A percentile compares a stretch with the other conserved stretches of the same genome.
Evolutionary conservation across 2,113 vertebrate species (phyloP).

Genomic region (Uria aalge): DNA sequence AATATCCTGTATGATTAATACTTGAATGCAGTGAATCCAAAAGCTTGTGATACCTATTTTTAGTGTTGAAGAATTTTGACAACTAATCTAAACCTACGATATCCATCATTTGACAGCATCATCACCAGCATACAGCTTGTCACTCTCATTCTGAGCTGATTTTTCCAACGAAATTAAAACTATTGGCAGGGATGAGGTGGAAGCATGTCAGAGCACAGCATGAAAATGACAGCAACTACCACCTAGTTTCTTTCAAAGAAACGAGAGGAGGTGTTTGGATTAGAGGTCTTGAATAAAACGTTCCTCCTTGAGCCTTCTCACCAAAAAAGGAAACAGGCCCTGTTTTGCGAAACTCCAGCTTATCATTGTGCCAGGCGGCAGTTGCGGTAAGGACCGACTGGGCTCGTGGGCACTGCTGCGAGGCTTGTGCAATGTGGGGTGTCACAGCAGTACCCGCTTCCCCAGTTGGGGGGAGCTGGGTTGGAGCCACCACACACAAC

Average conservation of each 20-base stretch:
- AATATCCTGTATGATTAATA: not conserved
- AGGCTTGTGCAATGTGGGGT: not conserved
- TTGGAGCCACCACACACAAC: not conserved
- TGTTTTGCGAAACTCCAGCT: not conserved
- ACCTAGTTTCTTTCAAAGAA: not conserved
- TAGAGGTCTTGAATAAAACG: not conserved
- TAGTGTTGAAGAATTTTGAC: constrained; percentile 41
- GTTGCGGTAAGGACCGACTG: fast-evolving
- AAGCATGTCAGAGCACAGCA: not conserved
- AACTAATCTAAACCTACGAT: not conserved
- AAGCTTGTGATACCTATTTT: constrained; percentile 46
- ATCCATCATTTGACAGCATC: constrained; percentile 20
- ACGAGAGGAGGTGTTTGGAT: not conserved
- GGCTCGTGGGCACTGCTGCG: fast-evolving
- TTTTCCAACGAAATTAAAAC: not conserved
- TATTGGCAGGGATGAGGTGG: not conserved
- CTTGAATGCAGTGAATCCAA: not conserved
- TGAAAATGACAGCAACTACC: constrained; percentile 25
- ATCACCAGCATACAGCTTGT: not conserved
- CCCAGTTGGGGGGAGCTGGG: fast-evolving
- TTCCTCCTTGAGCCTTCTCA: not conserved
- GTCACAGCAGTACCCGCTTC: fast-evolving
- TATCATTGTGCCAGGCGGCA: fast-evolving
- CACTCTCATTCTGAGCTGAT: constrained; percentile 6
- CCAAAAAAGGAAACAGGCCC: not conserved